A percentile compares a stretch with the other conserved stretches of the same genome.
Evolutionary conservation across 1,140 invertebrate genomes (phyloP).

Genomic region (Macrobrachium nipponense): DNA sequence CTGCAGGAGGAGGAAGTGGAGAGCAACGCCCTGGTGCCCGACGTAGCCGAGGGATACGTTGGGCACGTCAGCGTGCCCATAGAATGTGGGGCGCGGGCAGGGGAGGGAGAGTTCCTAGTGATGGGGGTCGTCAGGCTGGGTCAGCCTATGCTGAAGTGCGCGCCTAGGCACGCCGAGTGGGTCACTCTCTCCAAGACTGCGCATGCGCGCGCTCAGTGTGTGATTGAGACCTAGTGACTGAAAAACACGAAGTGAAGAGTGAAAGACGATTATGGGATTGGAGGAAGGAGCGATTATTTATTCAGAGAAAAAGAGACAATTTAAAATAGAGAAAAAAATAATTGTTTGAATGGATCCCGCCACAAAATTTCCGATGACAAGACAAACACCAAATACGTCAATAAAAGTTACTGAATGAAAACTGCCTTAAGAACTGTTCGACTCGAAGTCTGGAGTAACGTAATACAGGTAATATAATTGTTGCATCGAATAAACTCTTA

Average conservation of each 20-base stretch:
- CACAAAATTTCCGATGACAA: too few relatives aligned
- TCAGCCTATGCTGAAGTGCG: conserved; percentile 78
- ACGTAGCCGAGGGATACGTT: conserved; percentile 63
- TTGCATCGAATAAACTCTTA: too few relatives aligned
- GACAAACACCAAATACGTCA: too few relatives aligned
- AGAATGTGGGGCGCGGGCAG: conserved; percentile 78
- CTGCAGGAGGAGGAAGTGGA: conserved; percentile 9
- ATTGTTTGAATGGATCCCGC: too few relatives aligned
- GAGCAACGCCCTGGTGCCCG: background rate
- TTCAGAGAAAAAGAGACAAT: background rate
- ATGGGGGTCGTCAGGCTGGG: conserved; percentile 81
- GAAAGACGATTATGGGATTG: background rate
- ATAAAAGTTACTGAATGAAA: too few relatives aligned
- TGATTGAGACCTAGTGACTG: conserved; percentile 33
- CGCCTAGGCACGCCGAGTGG: conserved; percentile 70
- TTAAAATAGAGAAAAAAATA: background rate
- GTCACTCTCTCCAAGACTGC: background rate
- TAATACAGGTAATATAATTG: too few relatives aligned
- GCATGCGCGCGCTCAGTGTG: conserved; percentile 35
- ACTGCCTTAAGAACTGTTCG: too few relatives aligned
- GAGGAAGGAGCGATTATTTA: background rate
- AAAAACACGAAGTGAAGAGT: background rate
- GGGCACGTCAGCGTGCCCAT: conserved; percentile 71
- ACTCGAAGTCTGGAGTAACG: too few relatives aligned
- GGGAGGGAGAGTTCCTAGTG: conserved; percentile 82